Base-by-base conservation (phyloP, 1,140 invertebrate species). In the Drosophila sproati region DNA sequence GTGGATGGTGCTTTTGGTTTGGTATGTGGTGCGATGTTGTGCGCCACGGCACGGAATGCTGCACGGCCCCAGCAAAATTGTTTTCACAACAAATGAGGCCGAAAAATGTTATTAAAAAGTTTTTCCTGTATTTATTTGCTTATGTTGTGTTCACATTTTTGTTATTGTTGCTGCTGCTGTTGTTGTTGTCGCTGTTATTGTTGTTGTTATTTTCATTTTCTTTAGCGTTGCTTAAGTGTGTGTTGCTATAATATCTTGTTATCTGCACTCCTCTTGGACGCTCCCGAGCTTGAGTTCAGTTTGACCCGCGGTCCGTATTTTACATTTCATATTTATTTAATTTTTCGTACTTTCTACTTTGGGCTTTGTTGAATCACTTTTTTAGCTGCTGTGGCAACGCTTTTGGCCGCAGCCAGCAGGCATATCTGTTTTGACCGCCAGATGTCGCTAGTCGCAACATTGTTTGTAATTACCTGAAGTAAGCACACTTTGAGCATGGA, bases 31-130 rank as follows among this genome's bases (percentile, higher is more conserved):
- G 39, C 31, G 29, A 43, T 39, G 28, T 20, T 20, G 47, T 54
- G 31, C 10, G 39, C 31, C 4, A 51, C 31, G 59, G n/a, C n/a
- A 43, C 32, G 35, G 45, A 8, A 7, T 7, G 54, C 28, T 48
- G 52, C 64, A 74, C 67, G 47, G 73, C 76, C 83, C 76, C 74
- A 68, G 73, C 62, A 56, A 88, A 88, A 88, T 88, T 88, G 83
- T 88, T 88, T 88, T 89, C 85, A 83, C 83, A 88, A 88, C 83
- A 88, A 88, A 88, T 88, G 83, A 88, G 83, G 83, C 83, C 85
- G 83, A 88, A 88, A 88, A 88, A 88, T 88, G 83, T 88, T 88
- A 88, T 88, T 88, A 88, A 88, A 88, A 88, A 88, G 83, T 88
- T 88, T 80, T 89, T 79, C 85, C 82, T 87, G 81, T 78, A 79